Evolutionary conservation across 2,888 invertebrate genomes (phyloP), one percentile per base, ranked within the genome.

Genomic region (Papilio protenor): DNA sequence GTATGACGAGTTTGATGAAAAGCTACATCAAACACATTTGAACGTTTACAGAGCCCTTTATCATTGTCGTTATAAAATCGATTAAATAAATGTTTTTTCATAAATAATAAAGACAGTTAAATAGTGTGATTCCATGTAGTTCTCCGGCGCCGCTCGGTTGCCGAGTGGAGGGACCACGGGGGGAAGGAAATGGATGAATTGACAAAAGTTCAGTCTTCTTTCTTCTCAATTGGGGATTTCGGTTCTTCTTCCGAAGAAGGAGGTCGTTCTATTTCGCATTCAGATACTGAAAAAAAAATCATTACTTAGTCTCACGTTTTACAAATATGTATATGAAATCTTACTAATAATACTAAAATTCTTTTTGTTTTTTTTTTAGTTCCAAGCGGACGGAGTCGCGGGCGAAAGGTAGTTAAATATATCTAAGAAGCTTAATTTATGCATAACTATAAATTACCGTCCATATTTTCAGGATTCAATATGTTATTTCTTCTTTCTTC

Each of bases 191-290:
- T 79, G 72, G 79, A 77, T 79, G 75, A 78, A 78, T 77, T 75
- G 78, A 64, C 72, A 73, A 80, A 77, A 72, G 66, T 85, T 94
- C 94, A 94, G 94, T 94, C 94, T 94, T 94, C 87, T 92, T 94
- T 94, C 82, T 93, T 94, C 70, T 92, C 91, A 40, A 80, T 80
- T 45, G 84, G 82, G 83, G 92, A 87, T 88, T 93, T 94, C 87
- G 87, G 84, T 74, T 84, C 80, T 81, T 80, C 89, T 83, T 92
- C 91, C 49, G 76, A 81, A 0, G 89, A 91, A 84, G 92, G 85
- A 80, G 91, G 85, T 80, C 90, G 89, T 88, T 90, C 91, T 83
- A 86, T 83, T 73, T 91, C 91, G 5, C 81, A 85, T 47, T 87
- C 92, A 71, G 90, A 88, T 80, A 85, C 91, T 92, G 80, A 1